Conservation (phyloP, 2,113 vertebrate genomes). For the Ascaphus truei region DNA sequence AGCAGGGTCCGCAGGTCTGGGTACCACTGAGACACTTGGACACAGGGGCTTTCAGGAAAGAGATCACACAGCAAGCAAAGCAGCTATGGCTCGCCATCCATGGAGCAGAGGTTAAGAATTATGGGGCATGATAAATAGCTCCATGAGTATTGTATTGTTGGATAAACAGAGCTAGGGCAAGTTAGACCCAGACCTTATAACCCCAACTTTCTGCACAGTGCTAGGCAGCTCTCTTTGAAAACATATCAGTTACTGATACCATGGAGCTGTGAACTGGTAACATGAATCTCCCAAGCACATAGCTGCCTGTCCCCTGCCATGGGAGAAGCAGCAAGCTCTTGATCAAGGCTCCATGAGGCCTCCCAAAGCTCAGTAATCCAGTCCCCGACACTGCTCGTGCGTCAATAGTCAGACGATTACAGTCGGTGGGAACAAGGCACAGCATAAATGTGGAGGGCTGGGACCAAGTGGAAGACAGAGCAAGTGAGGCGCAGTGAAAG, state of each 20-base stretch:
- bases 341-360: not conserved
- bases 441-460: not conserved
- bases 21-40: too few species aligned
- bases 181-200: not conserved
- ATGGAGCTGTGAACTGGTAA: not conserved
- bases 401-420: not conserved
- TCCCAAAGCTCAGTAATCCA: not conserved
- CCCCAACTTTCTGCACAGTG: not conserved
- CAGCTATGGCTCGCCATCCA: too few species aligned
- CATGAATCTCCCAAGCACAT: not conserved
- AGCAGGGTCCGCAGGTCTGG: too few species aligned
- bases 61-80: too few species aligned
- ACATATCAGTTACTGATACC: slow-evolving; percentile 25
- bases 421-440: not conserved
- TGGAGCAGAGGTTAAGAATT: not conserved
- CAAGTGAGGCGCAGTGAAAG: not conserved
- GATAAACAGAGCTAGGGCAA: slow-evolving; percentile 1
- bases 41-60: too few species aligned
- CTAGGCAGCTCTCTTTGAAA: not conserved
- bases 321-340: not conserved
- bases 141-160: not conserved
- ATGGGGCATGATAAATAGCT: not conserved
- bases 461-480: not conserved
- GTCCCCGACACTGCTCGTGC: too few species aligned
- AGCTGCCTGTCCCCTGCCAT: not conserved